These are phyloP conservation scores for Synergus gifuensis DNA, from an alignment of 2,888 invertebrate species.

Conservation along the genomic window DNA sequence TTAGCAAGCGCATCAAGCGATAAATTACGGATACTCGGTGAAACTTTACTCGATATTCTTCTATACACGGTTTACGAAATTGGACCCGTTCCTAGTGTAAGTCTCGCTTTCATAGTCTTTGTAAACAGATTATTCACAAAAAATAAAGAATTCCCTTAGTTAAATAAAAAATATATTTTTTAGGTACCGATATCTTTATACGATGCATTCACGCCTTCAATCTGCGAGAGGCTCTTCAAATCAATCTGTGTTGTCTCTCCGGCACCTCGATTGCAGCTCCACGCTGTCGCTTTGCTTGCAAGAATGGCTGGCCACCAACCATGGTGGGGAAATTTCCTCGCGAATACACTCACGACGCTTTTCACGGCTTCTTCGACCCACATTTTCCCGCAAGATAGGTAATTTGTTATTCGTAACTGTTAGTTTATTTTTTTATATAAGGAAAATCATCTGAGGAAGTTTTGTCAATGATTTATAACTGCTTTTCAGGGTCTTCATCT, in stretches of 20 bases:
- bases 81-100: constrained; percentile 77
- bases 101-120: neutral
- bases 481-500: constrained; percentile 86
- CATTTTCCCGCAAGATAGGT: constrained; percentile 93
- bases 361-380: constrained; percentile 89
- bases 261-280: constrained; percentile 88
- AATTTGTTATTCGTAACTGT: constrained; percentile 50
- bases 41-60: constrained; percentile 89
- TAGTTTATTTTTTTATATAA: constrained; percentile 18
- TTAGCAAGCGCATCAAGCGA: constrained; percentile 86
- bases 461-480: neutral
- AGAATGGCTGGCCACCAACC: constrained; percentile 86
- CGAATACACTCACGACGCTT: constrained; percentile 87
- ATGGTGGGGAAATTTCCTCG: constrained; percentile 96
- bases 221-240: constrained; percentile 84
- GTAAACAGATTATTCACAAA: constrained; percentile 3
- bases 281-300: constrained; percentile 88
- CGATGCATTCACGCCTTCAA: constrained; percentile 75
- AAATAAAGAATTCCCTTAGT: neutral
- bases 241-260: constrained; percentile 87
- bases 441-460: neutral
- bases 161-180: constrained; percentile 35
- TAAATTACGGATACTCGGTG: constrained; percentile 89
- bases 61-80: constrained; percentile 85
- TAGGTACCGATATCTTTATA: constrained; percentile 75